Conservation (phyloP, 2,888 invertebrate species). For the Synanthedon myopaeformis region DNA sequence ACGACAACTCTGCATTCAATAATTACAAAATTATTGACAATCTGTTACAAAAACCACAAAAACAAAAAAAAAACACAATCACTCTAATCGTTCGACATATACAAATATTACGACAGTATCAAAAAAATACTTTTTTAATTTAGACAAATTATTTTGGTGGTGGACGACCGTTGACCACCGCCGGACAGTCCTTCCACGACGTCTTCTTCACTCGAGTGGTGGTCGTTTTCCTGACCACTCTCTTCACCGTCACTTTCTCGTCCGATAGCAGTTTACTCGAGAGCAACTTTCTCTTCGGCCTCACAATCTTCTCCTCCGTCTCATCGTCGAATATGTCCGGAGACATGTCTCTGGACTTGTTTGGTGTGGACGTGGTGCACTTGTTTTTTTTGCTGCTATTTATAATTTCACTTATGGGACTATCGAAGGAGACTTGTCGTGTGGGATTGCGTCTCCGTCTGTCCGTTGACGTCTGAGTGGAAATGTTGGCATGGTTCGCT, state of each 20-base stretch:
- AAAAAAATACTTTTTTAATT: too few relatives aligned
- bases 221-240: constrained; percentile 46
- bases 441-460: constrained; percentile 30
- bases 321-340: constrained; percentile 59
- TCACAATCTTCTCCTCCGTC: constrained; percentile 44
- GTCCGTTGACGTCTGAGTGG: constrained; percentile 53
- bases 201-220: constrained; percentile 32
- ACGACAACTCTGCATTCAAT: too few relatives aligned
- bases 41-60: too few relatives aligned
- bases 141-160: constrained; percentile 29
- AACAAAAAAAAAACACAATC: too few relatives aligned
- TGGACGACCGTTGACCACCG: constrained; percentile 47
- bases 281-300: constrained; percentile 38
- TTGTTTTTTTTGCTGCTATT: constrained; percentile 22
- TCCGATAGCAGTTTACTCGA: constrained; percentile 41
- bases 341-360: constrained; percentile 35
- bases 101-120: too few relatives aligned
- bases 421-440: constrained; percentile 49
- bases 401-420: constrained; percentile 43
- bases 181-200: constrained; percentile 46
- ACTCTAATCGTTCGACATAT: too few relatives aligned
- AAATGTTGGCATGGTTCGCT: constrained; percentile 43
- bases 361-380: constrained; percentile 12
- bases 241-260: constrained; percentile 41
- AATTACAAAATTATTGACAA: too few relatives aligned